Conservation (phyloP, 2,888 invertebrate species). For the Mactromeris polynyma region DNA sequence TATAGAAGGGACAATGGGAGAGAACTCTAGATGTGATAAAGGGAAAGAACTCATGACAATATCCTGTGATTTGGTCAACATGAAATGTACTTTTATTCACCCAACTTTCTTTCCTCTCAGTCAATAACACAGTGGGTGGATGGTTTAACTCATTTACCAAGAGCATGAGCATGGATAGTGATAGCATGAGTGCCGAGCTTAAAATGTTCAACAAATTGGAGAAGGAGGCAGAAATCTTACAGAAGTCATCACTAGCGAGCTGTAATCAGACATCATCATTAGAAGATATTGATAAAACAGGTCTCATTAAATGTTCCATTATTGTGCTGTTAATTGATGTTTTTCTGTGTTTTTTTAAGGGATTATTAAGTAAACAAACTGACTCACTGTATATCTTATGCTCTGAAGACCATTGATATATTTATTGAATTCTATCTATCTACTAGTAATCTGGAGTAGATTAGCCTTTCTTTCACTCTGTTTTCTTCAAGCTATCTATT, state of each 20-base stretch:
- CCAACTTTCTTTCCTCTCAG: slow-evolving; percentile 28
- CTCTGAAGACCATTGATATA: no score
- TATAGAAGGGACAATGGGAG: no score
- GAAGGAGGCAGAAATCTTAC: slow-evolving; percentile 74
- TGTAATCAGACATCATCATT: slow-evolving; percentile 31
- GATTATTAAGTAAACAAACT: no score
- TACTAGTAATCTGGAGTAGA: background rate
- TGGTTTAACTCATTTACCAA: slow-evolving; percentile 70
- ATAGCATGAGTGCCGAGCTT: slow-evolving; percentile 79
- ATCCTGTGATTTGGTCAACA: no score
- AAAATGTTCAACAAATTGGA: slow-evolving; percentile 80
- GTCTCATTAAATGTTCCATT: slow-evolving; percentile 47
- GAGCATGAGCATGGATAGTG: slow-evolving; percentile 73
- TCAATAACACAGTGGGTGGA: slow-evolving; percentile 69
- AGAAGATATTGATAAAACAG: slow-evolving; percentile 80
- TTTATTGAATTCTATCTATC: background rate
- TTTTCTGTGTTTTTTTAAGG: no score
- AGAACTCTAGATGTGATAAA: no score
- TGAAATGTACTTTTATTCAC: background rate
- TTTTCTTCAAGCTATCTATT: background rate
- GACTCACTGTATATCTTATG: no score
- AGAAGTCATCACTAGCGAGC: slow-evolving; percentile 56
- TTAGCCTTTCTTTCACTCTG: background rate
- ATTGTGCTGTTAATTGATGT: no score
- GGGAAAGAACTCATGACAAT: no score